A percentile compares a stretch with the other conserved stretches of the same genome.
These are phyloP conservation scores for Nasonovia ribisnigri DNA, from an alignment of 2,888 invertebrate genomes.

Conservation along the genomic window DNA sequence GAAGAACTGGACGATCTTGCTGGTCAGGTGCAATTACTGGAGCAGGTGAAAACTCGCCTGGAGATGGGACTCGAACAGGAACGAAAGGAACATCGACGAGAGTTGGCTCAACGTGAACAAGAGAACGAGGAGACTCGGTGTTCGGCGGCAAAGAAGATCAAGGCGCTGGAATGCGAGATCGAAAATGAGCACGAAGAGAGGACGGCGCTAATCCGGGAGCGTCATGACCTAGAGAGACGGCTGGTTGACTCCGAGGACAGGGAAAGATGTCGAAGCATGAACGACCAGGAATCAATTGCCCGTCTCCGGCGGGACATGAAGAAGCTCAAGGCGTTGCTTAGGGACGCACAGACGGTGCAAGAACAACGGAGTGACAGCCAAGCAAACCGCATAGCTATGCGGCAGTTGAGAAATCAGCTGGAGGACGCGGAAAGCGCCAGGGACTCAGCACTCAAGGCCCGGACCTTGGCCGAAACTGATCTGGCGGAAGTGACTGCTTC, in stretches of 20 bases:
- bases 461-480: conserved; percentile 88
- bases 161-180: conserved; percentile 89
- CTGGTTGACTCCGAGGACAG: conserved; percentile 84
- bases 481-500: conserved; percentile 85
- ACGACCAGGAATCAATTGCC: conserved; percentile 80
- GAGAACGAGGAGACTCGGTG: conserved; percentile 93
- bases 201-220: conserved; percentile 86
- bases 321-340: conserved; percentile 88
- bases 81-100: conserved; percentile 90
- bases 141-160: conserved; percentile 91
- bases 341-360: conserved; percentile 92
- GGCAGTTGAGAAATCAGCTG: conserved; percentile 85
- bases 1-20: conserved; percentile 97
- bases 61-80: conserved; percentile 95
- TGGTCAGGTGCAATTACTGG: conserved; percentile 88
- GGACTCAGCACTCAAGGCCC: conserved; percentile 86
- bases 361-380: conserved; percentile 90
- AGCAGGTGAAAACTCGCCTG: conserved; percentile 91
- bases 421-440: conserved; percentile 92
- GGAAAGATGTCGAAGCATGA: conserved; percentile 80
- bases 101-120: conserved; percentile 90
- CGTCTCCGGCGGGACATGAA: conserved; percentile 88
- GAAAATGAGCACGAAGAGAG: conserved; percentile 95
- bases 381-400: conserved; percentile 82
- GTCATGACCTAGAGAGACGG: conserved; percentile 90